phyloP scores from a whole-genome alignment of 1,140 invertebrate species.

The Eriocheir sinensis region DNA sequence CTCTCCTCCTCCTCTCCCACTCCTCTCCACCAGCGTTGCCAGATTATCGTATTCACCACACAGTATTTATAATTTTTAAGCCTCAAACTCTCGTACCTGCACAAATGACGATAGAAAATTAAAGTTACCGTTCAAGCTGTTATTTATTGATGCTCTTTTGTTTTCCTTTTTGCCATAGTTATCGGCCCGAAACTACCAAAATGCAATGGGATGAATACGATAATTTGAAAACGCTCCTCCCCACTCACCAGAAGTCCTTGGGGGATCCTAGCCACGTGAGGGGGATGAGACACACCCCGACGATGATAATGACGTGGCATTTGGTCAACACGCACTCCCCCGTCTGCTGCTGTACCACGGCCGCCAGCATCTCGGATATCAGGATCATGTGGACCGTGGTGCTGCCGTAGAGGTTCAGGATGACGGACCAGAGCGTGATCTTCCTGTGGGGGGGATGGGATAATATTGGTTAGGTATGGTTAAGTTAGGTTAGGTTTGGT shows the following conservation, averaged over 20 bases:
- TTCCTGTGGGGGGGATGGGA: conserved; percentile 11
- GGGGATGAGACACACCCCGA: conserved; percentile 85
- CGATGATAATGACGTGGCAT: conserved; percentile 87
- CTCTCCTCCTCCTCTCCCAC: conserved; percentile 80
- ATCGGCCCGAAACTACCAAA: too few species aligned
- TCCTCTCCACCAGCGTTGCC: conserved; percentile 86
- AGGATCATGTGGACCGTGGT: conserved; percentile 88
- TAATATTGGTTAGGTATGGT: background rate
- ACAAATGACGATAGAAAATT: too few species aligned
- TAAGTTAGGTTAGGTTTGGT: background rate
- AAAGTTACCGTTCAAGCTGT: too few species aligned
- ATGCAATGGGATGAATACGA: too few species aligned
- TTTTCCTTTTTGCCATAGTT: too few species aligned
- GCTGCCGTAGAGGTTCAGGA: conserved; percentile 87
- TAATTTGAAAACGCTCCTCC: too few species aligned
- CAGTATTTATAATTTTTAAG: too few species aligned
- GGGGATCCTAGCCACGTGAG: conserved; percentile 88
- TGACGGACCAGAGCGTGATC: conserved; percentile 55
- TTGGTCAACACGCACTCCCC: conserved; percentile 79
- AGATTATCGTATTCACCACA: too few species aligned
- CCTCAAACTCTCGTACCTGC: too few species aligned
- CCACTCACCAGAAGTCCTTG: conserved; percentile 87
- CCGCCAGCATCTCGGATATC: conserved; percentile 84
- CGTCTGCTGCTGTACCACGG: conserved; percentile 80
- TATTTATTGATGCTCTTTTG: too few species aligned